Percentiles rank a stretch among this genome's conserved stretches.
Evolutionary conservation across 2,113 vertebrate species (phyloP).

Genomic region (Edolisoma coerulescens): DNA sequence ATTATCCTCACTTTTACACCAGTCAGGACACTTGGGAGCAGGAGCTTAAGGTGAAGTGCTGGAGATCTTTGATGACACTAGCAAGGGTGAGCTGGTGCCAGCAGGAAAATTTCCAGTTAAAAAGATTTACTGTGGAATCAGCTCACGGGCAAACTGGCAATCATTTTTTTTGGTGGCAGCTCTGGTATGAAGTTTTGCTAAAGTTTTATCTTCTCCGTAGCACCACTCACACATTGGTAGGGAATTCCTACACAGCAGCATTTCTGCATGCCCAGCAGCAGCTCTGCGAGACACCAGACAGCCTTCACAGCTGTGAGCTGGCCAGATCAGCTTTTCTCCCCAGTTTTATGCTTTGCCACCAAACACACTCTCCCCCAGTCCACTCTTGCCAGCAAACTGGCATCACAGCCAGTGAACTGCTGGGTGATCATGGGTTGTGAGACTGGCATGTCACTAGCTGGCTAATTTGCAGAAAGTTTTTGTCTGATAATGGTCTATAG

Average conservation of each 20-base stretch:
- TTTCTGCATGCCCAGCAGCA: neutral
- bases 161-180: neutral
- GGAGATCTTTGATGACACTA: neutral
- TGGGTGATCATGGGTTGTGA: neutral
- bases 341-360: neutral
- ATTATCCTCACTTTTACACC: neutral
- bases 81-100: neutral
- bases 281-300: neutral
- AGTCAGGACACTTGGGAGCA: neutral
- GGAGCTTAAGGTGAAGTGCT: neutral
- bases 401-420: neutral
- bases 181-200: neutral
- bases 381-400: neutral
- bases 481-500: neutral
- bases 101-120: neutral
- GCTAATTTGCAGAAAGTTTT: neutral
- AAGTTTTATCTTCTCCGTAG: neutral
- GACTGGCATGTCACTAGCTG: neutral
- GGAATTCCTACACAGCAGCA: neutral
- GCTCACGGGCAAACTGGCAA: neutral
- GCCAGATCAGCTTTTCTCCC: neutral
- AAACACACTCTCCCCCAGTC: neutral
- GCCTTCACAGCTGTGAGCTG: neutral
- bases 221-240: rapidly evolving
- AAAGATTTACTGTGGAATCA: neutral